A percentile compares a stretch with the other conserved stretches of the same genome.
phyloP scores from a whole-genome alignment of 2,113 vertebrate species.

The Hemibagrus wyckioides region DNA sequence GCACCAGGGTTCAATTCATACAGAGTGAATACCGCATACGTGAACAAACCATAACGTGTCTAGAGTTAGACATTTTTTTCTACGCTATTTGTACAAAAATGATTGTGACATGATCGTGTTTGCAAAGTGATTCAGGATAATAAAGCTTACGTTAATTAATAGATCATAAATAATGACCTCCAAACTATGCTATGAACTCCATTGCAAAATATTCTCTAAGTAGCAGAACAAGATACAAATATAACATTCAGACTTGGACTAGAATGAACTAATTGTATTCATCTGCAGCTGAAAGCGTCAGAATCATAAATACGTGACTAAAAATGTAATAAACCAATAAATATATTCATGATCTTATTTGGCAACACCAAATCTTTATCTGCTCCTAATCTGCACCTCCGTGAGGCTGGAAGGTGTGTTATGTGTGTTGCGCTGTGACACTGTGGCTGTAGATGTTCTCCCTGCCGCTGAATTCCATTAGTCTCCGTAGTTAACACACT shows the following conservation, averaged over 20 bases:
- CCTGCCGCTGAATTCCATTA: conserved; percentile 67
- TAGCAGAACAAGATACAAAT: background rate
- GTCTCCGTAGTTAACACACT: conserved; percentile 80
- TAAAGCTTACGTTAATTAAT: background rate
- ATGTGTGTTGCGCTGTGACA: conserved; percentile 22
- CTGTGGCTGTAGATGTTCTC: conserved; percentile 24
- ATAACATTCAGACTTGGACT: background rate
- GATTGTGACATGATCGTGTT: background rate
- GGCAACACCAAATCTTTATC: too few relatives aligned
- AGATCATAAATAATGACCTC: background rate
- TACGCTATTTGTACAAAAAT: too few relatives aligned
- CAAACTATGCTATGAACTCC: background rate
- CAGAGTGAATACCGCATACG: background rate
- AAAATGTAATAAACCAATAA: background rate
- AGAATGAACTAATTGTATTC: background rate
- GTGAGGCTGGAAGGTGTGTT: conserved; percentile 14
- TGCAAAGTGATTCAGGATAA: background rate
- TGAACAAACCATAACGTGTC: background rate
- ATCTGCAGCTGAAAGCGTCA: background rate
- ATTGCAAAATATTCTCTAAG: background rate
- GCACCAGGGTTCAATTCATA: background rate
- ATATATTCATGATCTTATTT: too few relatives aligned
- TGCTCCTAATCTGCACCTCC: background rate
- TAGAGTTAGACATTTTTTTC: too few relatives aligned
- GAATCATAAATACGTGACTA: background rate